A percentile compares a stretch with the other conserved stretches of the same genome.
Conservation (phyloP, 2,888 invertebrate genomes). For the Cephalotes varians region DNA sequence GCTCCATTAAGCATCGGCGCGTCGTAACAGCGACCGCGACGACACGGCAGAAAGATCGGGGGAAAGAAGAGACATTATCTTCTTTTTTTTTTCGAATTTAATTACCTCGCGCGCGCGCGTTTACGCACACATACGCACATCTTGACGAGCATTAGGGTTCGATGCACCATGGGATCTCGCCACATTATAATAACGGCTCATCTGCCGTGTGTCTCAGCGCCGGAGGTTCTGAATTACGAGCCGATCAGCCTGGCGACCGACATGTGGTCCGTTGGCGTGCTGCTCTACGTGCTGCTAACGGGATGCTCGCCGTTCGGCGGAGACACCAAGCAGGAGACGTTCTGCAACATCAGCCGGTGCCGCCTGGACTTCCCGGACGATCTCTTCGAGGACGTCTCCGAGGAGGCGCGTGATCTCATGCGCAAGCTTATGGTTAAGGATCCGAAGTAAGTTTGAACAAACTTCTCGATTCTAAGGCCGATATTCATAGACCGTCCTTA, state of each 20-base stretch:
- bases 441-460: conserved; percentile 90
- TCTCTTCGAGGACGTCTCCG: conserved; percentile 95
- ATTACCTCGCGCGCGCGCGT: neutral
- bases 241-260: conserved; percentile 97
- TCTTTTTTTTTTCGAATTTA: conserved; percentile 34
- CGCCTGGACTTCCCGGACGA: conserved; percentile 97
- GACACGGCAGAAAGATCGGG: conserved; percentile 9
- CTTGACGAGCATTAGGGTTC: neutral
- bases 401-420: conserved; percentile 96
- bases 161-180: neutral
- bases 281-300: conserved; percentile 97
- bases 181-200: conserved; percentile 34
- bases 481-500: no score
- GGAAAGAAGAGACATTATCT: neutral
- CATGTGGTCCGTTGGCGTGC: conserved; percentile 98
- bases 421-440: conserved; percentile 95
- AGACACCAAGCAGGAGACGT: conserved; percentile 98
- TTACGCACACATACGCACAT: neutral
- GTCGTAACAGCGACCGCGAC: conserved; percentile 9
- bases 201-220: conserved; percentile 88
- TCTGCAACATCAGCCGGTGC: conserved; percentile 98
- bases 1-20: conserved; percentile 21
- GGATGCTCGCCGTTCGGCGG: conserved; percentile 98
- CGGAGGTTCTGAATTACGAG: conserved; percentile 98
- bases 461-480: neutral